Evolutionary conservation across 2,113 vertebrate species (phyloP).

Genomic region (Leucopternis melanops): DNA sequence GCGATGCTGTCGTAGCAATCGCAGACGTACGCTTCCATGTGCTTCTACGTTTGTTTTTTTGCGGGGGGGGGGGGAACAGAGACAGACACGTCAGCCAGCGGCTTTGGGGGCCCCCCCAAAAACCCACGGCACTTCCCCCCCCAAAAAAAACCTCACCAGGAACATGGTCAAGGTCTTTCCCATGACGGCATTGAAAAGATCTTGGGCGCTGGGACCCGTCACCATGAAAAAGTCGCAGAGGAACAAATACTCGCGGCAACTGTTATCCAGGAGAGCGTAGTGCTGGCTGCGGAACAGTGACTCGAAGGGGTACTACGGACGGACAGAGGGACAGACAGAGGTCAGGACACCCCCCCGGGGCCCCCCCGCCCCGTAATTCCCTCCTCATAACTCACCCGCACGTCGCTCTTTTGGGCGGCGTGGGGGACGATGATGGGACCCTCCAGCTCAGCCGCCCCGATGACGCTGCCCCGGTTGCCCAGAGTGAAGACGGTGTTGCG

Average conservation of each 20-base stretch:
- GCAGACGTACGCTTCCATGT: conserved; percentile 82
- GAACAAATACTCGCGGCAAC: conserved; percentile 89
- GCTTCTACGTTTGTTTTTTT: conserved; percentile 69
- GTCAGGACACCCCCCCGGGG: too few species aligned
- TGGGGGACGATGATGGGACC: conserved; percentile 90
- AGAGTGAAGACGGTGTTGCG: conserved; percentile 92
- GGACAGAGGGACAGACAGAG: background rate
- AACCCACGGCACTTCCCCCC: too few species aligned
- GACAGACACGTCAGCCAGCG: too few species aligned
- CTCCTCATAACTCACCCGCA: conserved; percentile 63
- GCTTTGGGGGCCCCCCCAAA: background rate
- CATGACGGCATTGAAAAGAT: conserved; percentile 90
- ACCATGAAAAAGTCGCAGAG: conserved; percentile 91
- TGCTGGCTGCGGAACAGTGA: conserved; percentile 92
- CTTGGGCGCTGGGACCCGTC: conserved; percentile 77
- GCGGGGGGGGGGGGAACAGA: too few species aligned
- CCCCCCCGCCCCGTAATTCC: too few species aligned
- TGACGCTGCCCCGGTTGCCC: conserved; percentile 83
- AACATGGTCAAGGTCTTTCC: conserved; percentile 86
- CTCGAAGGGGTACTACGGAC: conserved; percentile 85
- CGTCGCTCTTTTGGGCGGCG: conserved; percentile 83
- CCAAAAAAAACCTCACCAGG: conserved; percentile 66
- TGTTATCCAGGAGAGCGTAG: conserved; percentile 88
- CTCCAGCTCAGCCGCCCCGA: conserved; percentile 83
- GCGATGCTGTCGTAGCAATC: conserved; percentile 94